Conservation (phyloP, 2,113 vertebrate genomes). For the Hystrix brachyura region DNA sequence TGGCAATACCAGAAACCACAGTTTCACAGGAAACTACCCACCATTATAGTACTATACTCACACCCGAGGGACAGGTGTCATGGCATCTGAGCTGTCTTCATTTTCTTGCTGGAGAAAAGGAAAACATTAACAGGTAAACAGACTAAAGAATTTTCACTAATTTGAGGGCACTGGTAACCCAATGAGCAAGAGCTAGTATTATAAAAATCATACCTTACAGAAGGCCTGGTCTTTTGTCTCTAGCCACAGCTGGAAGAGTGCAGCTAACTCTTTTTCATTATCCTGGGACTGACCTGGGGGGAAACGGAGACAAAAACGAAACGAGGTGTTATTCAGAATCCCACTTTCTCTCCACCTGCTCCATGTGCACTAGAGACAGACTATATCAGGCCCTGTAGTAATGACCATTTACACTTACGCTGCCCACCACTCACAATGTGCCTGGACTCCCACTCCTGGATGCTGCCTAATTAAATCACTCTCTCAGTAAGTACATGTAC, state of each 20-base stretch:
- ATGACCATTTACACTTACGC: neutral
- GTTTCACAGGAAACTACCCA: neutral
- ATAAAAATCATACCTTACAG: constrained; percentile 92
- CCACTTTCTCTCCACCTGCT: neutral
- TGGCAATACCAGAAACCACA: fast-evolving
- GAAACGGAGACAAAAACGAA: neutral
- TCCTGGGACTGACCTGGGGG: constrained; percentile 93
- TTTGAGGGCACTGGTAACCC: neutral
- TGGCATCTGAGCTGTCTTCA: constrained; percentile 94
- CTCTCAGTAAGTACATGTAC: neutral
- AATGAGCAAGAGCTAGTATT: neutral
- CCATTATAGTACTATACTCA: constrained; percentile 87
- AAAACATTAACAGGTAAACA: constrained; percentile 20
- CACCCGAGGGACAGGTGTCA: constrained; percentile 94
- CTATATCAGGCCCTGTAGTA: fast-evolving
- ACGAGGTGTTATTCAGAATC: neutral
- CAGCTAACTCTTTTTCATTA: constrained; percentile 95
- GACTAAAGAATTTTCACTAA: neutral
- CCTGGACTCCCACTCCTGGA: neutral
- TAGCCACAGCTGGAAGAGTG: constrained; percentile 96
- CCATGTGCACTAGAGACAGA: neutral
- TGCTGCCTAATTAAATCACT: neutral
- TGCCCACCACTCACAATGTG: neutral
- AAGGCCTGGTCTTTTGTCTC: constrained; percentile 97
- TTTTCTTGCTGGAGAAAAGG: constrained; percentile 90